A percentile compares a stretch with the other conserved stretches of the same genome.
Conservation (phyloP, 1,140 invertebrate species). For the Neotoxoptera formosana region DNA sequence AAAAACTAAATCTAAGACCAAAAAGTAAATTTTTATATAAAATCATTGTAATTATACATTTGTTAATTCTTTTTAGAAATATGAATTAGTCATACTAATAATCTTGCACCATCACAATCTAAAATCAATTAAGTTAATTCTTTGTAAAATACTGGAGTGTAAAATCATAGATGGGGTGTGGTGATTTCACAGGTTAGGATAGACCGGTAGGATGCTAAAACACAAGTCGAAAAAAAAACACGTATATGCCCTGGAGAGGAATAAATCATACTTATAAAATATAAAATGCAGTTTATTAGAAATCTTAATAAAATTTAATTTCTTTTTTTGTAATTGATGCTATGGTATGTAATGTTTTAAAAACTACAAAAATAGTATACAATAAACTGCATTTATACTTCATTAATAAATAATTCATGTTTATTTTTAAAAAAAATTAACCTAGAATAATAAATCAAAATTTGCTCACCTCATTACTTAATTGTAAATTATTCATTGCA, state of each 20-base stretch:
- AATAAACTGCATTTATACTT: background rate
- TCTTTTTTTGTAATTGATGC: background rate
- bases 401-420: background rate
- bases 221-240: background rate
- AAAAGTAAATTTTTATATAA: background rate
- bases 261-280: background rate
- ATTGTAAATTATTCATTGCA: slow-evolving; percentile 51
- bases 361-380: background rate
- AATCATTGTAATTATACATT: background rate
- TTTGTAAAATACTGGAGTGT: background rate
- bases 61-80: background rate
- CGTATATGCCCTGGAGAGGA: background rate
- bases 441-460: background rate
- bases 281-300: background rate
- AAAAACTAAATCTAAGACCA: too few species aligned
- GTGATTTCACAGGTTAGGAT: background rate
- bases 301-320: background rate
- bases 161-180: background rate
- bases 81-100: background rate
- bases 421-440: background rate
- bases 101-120: background rate
- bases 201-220: background rate
- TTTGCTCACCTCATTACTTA: slow-evolving; percentile 33
- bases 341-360: background rate
- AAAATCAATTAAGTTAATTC: background rate